These are phyloP conservation scores for Ecliptopera silaceata DNA, from an alignment of 2,888 invertebrate species.

Conservation along the genomic window DNA sequence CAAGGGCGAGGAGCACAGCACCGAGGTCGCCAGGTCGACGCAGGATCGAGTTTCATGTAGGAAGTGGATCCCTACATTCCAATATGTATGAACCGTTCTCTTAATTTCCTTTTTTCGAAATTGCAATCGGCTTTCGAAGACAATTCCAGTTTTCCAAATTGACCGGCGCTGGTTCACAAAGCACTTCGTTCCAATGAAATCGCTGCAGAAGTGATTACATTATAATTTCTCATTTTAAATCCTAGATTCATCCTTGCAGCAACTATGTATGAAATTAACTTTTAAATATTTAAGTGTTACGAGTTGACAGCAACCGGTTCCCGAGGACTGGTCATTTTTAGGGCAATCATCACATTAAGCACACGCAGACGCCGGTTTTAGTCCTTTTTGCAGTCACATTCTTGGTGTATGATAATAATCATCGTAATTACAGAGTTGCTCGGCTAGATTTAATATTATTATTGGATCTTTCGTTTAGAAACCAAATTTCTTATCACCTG, in stretches of 20 bases:
- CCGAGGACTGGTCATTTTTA: conserved; percentile 34
- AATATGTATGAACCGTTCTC: not conserved
- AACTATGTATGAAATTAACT: conserved; percentile 6
- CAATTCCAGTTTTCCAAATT: too few species aligned
- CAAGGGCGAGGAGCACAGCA: conserved; percentile 11
- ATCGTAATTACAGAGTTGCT: conserved; percentile 29
- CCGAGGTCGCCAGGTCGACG: conserved; percentile 6
- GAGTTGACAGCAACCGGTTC: conserved; percentile 20
- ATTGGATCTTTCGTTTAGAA: too few species aligned
- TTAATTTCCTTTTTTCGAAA: not conserved
- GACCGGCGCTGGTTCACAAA: too few species aligned
- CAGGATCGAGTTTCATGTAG: conserved; percentile 12
- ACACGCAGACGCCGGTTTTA: conserved; percentile 27
- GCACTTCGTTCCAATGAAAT: too few species aligned
- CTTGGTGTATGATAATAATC: conserved; percentile 22
- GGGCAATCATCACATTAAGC: conserved; percentile 38
- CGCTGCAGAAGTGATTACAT: not conserved
- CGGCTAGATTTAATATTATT: too few species aligned
- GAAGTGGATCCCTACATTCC: not conserved
- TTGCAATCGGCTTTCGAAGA: not conserved
- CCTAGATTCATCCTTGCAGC: not conserved
- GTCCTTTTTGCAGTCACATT: conserved; percentile 29
- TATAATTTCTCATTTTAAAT: not conserved
- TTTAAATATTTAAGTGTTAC: conserved; percentile 10
- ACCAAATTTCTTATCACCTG: too few species aligned